Evolutionary conservation across 1,140 invertebrate genomes (phyloP).

Genomic region (Uloborus diversus): DNA sequence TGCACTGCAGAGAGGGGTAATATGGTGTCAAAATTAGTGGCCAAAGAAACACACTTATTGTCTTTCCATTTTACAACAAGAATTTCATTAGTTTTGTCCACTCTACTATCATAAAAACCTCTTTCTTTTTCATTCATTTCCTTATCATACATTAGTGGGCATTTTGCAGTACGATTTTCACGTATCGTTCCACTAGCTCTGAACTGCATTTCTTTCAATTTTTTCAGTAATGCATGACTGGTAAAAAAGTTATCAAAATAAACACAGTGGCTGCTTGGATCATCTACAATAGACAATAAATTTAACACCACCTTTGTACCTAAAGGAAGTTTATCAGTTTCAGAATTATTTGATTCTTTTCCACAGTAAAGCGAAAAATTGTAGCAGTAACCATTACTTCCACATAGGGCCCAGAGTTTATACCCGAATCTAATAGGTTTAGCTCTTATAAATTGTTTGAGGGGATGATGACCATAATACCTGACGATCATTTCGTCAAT

Average conservation of each 20-base stretch:
- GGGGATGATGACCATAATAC: slow-evolving; percentile 7
- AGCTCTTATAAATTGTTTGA: slow-evolving; percentile 14
- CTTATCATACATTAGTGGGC: not conserved
- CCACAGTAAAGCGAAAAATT: slow-evolving; percentile 5
- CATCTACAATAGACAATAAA: not conserved
- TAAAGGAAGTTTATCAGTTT: not conserved
- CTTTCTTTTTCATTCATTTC: not conserved
- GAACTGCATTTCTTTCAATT: not conserved
- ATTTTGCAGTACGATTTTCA: not conserved
- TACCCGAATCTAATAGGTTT: slow-evolving; percentile 20
- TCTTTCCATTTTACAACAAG: not conserved
- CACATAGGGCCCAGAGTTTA: slow-evolving; percentile 7
- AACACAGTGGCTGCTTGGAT: not conserved
- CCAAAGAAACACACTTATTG: not conserved
- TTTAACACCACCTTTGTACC: not conserved
- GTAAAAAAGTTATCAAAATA: slow-evolving; percentile 27
- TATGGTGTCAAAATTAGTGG: slow-evolving; percentile 8
- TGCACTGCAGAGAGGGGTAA: not conserved
- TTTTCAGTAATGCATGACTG: slow-evolving; percentile 1
- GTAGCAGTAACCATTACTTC: not conserved
- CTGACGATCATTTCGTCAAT: slow-evolving; percentile 11
- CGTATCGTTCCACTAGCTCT: not conserved
- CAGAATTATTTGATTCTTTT: not conserved
- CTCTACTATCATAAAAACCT: not conserved
- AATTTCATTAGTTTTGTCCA: slow-evolving; percentile 8